These are phyloP conservation scores for Sphyrna mokarran DNA, from an alignment of 2,113 vertebrate genomes.

Conservation along the genomic window DNA sequence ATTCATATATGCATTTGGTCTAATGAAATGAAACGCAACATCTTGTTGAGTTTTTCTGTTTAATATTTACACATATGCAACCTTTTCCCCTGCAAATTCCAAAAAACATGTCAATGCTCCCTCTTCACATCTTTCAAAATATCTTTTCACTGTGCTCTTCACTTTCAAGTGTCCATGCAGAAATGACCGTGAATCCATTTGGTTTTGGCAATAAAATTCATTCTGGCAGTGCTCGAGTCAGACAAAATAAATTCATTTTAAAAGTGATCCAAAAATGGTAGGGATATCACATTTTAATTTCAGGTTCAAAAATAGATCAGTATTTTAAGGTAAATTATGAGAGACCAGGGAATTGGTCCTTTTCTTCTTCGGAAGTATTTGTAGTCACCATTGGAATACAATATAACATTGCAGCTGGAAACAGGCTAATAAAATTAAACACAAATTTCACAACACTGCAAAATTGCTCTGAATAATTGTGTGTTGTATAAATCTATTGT, in stretches of 20 bases:
- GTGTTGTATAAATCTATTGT: constrained; percentile 50
- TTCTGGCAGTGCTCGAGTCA: constrained; percentile 77
- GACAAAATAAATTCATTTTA: constrained; percentile 35
- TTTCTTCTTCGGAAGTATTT: constrained; percentile 47
- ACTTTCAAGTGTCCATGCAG: constrained; percentile 65
- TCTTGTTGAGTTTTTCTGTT: constrained; percentile 52
- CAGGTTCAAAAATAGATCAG: constrained; percentile 55
- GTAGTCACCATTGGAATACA: constrained; percentile 42
- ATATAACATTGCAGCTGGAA: constrained; percentile 38
- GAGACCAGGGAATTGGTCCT: constrained; percentile 43
- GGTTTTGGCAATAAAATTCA: constrained; percentile 79
- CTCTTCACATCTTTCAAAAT: background rate
- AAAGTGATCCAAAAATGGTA: constrained; percentile 25
- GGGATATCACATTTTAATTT: constrained; percentile 25
- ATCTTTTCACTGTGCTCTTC: constrained; percentile 44
- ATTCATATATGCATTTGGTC: background rate
- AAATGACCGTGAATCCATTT: constrained; percentile 67
- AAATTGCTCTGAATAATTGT: constrained; percentile 48
- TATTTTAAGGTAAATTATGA: constrained; percentile 44
- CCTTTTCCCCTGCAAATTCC: constrained; percentile 43
- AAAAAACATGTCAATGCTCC: background rate
- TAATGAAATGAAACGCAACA: background rate
- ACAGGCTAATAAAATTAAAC: constrained; percentile 40
- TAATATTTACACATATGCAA: constrained; percentile 70
- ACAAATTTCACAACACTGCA: constrained; percentile 47